A percentile compares a stretch with the other conserved stretches of the same genome.
Evolutionary conservation across 2,888 invertebrate species (phyloP).

Genomic region (Uloborus plumipes): DNA sequence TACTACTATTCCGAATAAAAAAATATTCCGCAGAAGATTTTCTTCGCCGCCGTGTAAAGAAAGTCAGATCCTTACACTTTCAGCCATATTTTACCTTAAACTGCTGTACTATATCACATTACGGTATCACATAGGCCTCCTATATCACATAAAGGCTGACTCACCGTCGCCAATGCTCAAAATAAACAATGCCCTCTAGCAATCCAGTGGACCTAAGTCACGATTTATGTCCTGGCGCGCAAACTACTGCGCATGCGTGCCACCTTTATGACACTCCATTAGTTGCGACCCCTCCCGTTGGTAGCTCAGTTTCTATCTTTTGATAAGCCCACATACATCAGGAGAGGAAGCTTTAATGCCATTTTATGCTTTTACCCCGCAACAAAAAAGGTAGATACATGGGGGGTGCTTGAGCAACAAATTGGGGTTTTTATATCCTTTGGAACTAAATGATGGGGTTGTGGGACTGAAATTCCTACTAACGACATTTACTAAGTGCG

Average conservation of each 20-base stretch:
- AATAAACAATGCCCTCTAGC: conserved; percentile 48
- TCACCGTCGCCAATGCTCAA: not conserved
- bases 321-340: conserved; percentile 53
- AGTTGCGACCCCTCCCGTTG: conserved; percentile 24
- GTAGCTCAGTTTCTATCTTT: conserved; percentile 41
- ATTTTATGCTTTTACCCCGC: conserved; percentile 17
- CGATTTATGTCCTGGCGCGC: conserved; percentile 31
- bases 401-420: conserved; percentile 20
- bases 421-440: conserved; percentile 37
- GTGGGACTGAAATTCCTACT: too few relatives aligned
- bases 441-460: too few relatives aligned
- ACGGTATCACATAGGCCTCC: conserved; percentile 17
- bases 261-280: conserved; percentile 53
- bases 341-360: conserved; percentile 31
- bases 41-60: conserved; percentile 14
- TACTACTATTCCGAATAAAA: too few relatives aligned
- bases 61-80: conserved; percentile 21
- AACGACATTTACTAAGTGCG: too few relatives aligned
- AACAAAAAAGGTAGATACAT: conserved; percentile 21
- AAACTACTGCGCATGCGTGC: conserved; percentile 13
- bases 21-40: conserved; percentile 15
- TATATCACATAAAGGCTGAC: conserved; percentile 30
- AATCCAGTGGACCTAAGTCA: conserved; percentile 11
- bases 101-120: conserved; percentile 40
- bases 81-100: conserved; percentile 31